Conservation (phyloP, 2,113 vertebrate genomes). For the Phainopepla nitens region DNA sequence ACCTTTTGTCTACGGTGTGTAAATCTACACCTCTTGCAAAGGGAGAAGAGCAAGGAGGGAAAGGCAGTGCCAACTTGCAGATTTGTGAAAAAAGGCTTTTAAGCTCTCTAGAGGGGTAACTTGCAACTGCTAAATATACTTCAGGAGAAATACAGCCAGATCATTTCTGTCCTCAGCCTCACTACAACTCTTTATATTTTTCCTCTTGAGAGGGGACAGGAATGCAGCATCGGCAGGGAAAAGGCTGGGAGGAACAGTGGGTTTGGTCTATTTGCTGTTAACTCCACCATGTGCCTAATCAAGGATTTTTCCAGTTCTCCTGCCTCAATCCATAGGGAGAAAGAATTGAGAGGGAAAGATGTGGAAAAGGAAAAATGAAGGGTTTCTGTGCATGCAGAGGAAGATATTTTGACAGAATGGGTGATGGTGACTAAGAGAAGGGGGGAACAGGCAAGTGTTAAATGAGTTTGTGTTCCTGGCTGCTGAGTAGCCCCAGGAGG, state of each 20-base stretch:
- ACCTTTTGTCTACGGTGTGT: not conserved
- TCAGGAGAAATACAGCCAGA: not conserved
- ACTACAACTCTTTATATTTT: not conserved
- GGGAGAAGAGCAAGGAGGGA: not conserved
- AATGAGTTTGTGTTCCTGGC: conserved; percentile 64
- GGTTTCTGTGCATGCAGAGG: not conserved
- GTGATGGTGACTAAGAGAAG: not conserved
- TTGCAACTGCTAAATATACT: conserved; percentile 9
- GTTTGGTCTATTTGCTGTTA: not conserved
- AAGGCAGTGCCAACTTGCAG: not conserved
- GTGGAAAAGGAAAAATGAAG: not conserved
- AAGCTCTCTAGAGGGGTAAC: not conserved
- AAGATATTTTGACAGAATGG: conserved; percentile 40
- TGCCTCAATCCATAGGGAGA: not conserved
- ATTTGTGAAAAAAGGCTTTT: not conserved
- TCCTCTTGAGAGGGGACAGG: not conserved
- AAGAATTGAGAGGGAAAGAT: not conserved
- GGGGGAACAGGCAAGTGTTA: not conserved
- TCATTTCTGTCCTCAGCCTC: not conserved
- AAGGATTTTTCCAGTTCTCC: not conserved
- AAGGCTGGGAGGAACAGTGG: not conserved
- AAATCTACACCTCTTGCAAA: not conserved
- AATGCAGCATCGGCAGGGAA: not conserved
- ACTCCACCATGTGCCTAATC: not conserved
- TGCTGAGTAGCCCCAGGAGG: conserved; percentile 62